Base-by-base conservation (phyloP, 2,888 invertebrate species). In the Synergus laeviventris region DNA sequence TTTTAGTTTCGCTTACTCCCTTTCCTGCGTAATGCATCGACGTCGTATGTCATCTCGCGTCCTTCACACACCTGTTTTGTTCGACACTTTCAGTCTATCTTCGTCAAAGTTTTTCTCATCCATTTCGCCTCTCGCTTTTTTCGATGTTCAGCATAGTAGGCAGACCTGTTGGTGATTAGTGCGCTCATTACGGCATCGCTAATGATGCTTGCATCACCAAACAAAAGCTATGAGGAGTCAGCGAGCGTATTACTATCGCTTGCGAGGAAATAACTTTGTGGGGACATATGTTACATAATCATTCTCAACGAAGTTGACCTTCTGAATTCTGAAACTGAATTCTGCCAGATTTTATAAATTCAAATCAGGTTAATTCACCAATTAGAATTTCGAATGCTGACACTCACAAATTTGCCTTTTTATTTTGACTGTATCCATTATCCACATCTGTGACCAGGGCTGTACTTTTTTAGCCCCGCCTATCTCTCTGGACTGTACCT, bases 131-230 rank as follows among this genome's bases (percentile, higher is more conserved):
- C 74, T 79, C 75, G 70, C 56, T 81, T 81, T 79, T 80, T 78
- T 76, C 79, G 79, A 81, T 78, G 81, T 82, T 78, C 79, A 83
- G 81, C 79, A 77, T 79, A 78, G 81, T 79, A 82, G 81, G 78
- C 84, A 85, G 86, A 83, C 31, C 86, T 86, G 87, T 85, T 83
- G 87, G 89, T 90, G 90, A 89, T 90, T 90, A 89, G 89, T 87
- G 88, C 86, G 85, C 89, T 90, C 90, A 89, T 90, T 90, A 90
- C 86, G 86, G 80, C 83, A 86, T 88, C 88, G 87, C 90, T 90
- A 90, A 90, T 89, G 90, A 90, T 86, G 88, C 89, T 86, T 89
- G 87, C 87, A 86, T 86, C 88, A 82, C 78, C 81, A 83, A 84
- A 86, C 86, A 88, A 87, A 87, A 87, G 85, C 83, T 84, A 79